These are phyloP conservation scores for Chauna torquata DNA, from an alignment of 2,113 vertebrate species.

Conservation along the genomic window DNA sequence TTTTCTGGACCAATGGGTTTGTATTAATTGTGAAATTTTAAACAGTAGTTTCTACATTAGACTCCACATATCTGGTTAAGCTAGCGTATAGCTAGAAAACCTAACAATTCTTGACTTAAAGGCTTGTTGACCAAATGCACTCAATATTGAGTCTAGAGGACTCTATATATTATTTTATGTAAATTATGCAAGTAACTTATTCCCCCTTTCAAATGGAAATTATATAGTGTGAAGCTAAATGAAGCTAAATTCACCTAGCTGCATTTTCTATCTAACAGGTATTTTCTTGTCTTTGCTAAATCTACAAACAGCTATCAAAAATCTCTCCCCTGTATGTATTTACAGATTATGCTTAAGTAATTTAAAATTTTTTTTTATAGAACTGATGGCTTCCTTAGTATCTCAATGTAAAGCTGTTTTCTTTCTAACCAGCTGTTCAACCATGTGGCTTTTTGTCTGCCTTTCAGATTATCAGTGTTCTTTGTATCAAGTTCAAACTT, in stretches of 20 bases:
- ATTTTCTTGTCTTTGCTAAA: background rate
- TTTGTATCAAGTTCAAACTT: background rate
- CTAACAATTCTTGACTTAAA: background rate
- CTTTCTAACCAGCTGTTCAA: background rate
- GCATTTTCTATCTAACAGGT: background rate
- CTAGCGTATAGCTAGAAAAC: background rate
- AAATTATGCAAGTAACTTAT: background rate
- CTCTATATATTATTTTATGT: background rate
- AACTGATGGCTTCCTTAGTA: background rate
- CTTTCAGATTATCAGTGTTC: background rate
- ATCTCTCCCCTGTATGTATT: background rate
- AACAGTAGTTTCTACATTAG: background rate
- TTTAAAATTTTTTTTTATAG: background rate
- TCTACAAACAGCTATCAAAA: background rate
- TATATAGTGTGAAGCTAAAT: background rate
- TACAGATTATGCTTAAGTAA: background rate
- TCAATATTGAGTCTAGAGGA: background rate
- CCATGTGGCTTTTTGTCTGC: background rate
- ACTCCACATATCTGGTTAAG: background rate
- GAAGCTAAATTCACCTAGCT: background rate
- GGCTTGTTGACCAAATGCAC: background rate
- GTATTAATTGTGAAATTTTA: background rate
- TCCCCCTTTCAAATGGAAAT: background rate
- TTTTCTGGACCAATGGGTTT: background rate
- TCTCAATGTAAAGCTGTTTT: background rate